Base-by-base conservation (phyloP, 2,113 vertebrate genomes). In the Neogobius melanostomus region DNA sequence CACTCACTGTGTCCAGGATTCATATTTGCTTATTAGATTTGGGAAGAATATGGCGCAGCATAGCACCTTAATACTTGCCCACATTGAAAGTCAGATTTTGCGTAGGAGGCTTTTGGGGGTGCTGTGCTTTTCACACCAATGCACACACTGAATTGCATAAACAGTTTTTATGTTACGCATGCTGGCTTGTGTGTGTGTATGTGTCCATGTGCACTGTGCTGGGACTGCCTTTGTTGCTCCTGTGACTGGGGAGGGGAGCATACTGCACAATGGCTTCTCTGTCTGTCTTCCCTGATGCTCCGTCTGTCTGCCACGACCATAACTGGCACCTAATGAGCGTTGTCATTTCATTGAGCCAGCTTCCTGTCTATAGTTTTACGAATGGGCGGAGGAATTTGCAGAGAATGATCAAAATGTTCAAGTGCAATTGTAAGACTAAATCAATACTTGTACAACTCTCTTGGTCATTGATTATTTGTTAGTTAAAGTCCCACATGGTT, bases 231-330 rank as follows among this genome's bases (percentile, higher is more conserved):
- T 81, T 90, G 80, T 87, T 86, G 65, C 72, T 62, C 64, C 78
- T 78, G 79, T 82, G 85, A 76, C 72, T 75, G 45, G 8, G 68
- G 82, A 84, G 82, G 66, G 62, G 64, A 75, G 59, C 62, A 54
- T 79, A 83, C 68, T 77, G 73, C 77, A 85, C 85, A 89, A 89
- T 85, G 74, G 77, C 71, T 73, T 81, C 81, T 86, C 86, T 88
- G 87, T 88, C 75, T 56, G 17, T 56, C 56, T 12, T 65, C 66
- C 70, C 60, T n/a, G 47, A 70, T 17, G 71, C 43, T 71, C 83
- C 44, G 36, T 70, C 71, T 82, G 76, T 81, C 65, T 86, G 72
- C 42, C 66, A 77, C 88, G 59, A 61, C 59, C 59, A 61, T 61
- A 42, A 61, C 14, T 14, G 59, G 44, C 15, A 61, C n/a, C 42